phyloP scores from a whole-genome alignment of 1,140 invertebrate species.

The Tachypleus tridentatus region DNA sequence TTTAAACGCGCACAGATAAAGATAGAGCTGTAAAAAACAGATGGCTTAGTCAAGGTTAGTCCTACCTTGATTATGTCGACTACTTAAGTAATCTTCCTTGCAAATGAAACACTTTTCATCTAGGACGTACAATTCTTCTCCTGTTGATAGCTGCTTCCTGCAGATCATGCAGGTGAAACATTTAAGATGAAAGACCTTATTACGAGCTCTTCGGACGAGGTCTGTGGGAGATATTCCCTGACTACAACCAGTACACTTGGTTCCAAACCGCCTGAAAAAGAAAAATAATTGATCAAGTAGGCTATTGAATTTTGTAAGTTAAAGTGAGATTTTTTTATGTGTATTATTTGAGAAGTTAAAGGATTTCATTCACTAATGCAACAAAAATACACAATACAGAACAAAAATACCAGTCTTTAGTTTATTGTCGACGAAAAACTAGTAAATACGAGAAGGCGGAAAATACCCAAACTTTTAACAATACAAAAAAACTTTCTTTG shows the following conservation, averaged over 20 bases:
- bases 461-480: too few species aligned
- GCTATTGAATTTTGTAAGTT: too few species aligned
- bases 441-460: too few species aligned
- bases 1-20: too few species aligned
- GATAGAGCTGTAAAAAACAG: too few species aligned
- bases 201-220: slow-evolving; percentile 83
- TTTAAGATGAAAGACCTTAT: slow-evolving; percentile 97
- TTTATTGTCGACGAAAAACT: too few species aligned
- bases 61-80: slow-evolving; percentile 42
- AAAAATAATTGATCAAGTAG: slow-evolving; percentile 6
- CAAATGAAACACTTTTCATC: slow-evolving; percentile 98
- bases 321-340: too few species aligned
- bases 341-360: too few species aligned
- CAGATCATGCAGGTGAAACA: slow-evolving; percentile 98
- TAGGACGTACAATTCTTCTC: slow-evolving; percentile 92
- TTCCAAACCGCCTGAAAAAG: slow-evolving; percentile 84
- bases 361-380: too few species aligned
- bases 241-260: slow-evolving; percentile 91
- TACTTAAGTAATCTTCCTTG: slow-evolving; percentile 91
- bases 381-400: too few species aligned
- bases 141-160: slow-evolving; percentile 89
- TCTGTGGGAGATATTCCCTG: slow-evolving; percentile 93
- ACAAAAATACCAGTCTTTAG: too few species aligned
- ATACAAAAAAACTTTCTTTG: too few species aligned
- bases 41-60: neutral